phyloP scores from a whole-genome alignment of 2,113 vertebrate species.

The Coregonus clupeaformis region DNA sequence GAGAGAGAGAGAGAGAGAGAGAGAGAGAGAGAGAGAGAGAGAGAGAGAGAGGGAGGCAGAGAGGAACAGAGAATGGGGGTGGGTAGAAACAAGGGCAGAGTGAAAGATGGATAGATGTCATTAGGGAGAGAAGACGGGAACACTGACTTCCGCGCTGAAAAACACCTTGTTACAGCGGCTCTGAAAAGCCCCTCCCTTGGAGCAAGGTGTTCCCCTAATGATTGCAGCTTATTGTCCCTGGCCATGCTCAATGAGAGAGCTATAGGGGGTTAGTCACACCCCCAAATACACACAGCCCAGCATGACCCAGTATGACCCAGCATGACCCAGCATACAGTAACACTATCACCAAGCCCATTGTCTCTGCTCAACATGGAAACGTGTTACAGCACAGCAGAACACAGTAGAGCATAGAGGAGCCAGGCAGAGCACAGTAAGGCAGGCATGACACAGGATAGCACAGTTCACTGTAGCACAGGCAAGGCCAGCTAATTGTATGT shows the following conservation, averaged over 20 bases:
- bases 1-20: conserved; percentile 20
- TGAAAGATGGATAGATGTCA: conserved; percentile 69
- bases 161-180: conserved; percentile 40
- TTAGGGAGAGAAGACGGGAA: conserved; percentile 42
- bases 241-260: conserved; percentile 14
- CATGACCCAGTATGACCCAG: not conserved
- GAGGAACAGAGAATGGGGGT: not conserved
- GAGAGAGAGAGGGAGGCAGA: conserved; percentile 2
- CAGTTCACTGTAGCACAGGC: not conserved
- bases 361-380: too few species aligned
- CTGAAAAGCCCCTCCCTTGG: conserved; percentile 7
- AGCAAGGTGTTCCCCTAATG: conserved; percentile 50
- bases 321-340: not conserved
- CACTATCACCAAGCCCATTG: not conserved
- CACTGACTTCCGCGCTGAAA: conserved; percentile 46
- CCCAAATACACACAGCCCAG: not conserved
- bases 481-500: not conserved
- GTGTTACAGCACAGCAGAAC: too few species aligned
- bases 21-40: conserved; percentile 29
- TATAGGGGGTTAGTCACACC: conserved; percentile 16
- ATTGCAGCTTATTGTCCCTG: conserved; percentile 40
- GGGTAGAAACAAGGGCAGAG: conserved; percentile 48
- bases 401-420: too few species aligned
- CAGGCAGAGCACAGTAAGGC: too few species aligned
- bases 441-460: too few species aligned